Conservation (phyloP, 2,113 vertebrate species). For the Mesembrinibis cayennensis region DNA sequence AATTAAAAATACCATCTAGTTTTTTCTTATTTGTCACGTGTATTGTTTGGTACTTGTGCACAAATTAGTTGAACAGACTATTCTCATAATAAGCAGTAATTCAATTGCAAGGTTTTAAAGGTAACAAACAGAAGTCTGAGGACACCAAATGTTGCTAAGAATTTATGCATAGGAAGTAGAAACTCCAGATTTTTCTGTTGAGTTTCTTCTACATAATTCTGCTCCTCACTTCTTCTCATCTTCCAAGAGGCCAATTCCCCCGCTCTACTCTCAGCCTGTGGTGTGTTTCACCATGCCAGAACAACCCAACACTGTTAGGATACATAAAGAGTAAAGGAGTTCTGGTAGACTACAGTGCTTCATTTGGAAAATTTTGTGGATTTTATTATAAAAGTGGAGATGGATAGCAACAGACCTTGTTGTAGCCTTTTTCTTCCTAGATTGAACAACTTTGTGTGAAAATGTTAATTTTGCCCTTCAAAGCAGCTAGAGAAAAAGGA, state of each 20-base stretch:
- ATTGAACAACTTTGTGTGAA: background rate
- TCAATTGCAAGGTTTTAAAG: background rate
- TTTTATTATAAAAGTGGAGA: background rate
- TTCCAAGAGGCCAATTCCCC: background rate
- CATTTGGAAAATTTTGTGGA: background rate
- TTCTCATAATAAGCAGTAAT: background rate
- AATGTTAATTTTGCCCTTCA: background rate
- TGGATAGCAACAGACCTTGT: background rate
- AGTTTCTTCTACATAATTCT: background rate
- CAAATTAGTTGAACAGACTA: background rate
- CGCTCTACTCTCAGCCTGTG: background rate
- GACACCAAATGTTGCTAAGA: background rate
- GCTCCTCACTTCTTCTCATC: background rate
- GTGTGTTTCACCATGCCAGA: background rate
- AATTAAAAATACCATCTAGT: background rate
- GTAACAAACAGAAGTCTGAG: background rate
- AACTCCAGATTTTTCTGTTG: background rate
- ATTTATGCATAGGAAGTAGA: background rate
- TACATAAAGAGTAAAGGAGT: background rate
- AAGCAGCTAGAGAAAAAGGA: background rate
- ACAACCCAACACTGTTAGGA: background rate
- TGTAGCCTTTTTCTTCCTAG: background rate
- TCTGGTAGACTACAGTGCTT: background rate
- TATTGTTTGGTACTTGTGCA: background rate
- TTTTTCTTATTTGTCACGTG: fast-evolving